A percentile compares a stretch with the other conserved stretches of the same genome.
These are phyloP conservation scores for Pluvialis apricaria DNA, from an alignment of 2,113 vertebrate genomes.

Conservation along the genomic window DNA sequence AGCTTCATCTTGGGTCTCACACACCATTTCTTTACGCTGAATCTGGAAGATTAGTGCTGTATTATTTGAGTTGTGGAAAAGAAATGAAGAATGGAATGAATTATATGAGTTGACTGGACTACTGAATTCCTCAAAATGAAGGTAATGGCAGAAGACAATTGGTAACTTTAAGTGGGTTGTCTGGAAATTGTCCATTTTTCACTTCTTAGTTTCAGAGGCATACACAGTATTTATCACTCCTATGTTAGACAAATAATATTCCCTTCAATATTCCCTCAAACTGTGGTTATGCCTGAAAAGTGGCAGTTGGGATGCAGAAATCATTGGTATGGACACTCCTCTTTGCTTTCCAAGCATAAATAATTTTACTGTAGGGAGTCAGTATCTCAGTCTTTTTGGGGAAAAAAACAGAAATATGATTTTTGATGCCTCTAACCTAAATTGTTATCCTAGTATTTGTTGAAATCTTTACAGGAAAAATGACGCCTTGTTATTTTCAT, in stretches of 20 bases:
- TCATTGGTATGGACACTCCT: background rate
- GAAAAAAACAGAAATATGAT: background rate
- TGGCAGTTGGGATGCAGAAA: background rate
- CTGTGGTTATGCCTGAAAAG: background rate
- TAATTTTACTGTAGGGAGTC: background rate
- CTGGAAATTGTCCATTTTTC: background rate
- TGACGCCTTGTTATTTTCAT: background rate
- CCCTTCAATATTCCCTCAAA: background rate
- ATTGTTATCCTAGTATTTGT: background rate
- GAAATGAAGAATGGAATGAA: background rate
- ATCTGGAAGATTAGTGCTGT: conserved; percentile 68
- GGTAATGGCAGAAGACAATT: background rate
- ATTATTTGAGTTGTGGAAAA: conserved; percentile 67
- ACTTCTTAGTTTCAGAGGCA: background rate
- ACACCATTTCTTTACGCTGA: conserved; percentile 28
- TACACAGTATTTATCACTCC: background rate
- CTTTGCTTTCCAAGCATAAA: background rate
- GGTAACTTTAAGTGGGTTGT: background rate
- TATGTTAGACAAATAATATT: background rate
- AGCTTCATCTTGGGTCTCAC: conserved; percentile 55
- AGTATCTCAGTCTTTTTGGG: background rate
- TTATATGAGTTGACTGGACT: background rate
- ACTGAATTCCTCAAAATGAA: background rate
- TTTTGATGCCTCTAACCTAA: background rate
- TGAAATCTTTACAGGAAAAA: background rate